Evolutionary conservation across 1,140 invertebrate genomes (phyloP), one percentile per base, ranked within the genome.

Genomic region (Carcinoscorpius rotundicauda): DNA sequence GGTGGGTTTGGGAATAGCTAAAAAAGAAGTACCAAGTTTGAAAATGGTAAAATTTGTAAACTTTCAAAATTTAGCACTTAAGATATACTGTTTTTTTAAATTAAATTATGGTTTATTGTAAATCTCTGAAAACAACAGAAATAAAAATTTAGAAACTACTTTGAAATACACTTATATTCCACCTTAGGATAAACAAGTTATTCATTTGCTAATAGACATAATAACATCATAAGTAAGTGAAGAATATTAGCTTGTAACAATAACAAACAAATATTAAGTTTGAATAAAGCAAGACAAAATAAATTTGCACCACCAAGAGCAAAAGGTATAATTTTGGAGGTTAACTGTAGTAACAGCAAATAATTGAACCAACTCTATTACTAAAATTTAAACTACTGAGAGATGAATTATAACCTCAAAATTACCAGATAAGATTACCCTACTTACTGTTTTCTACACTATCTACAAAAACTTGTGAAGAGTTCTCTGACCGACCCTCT

Each of bases 391-490:
- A 55, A 9, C 1, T 55, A n/a, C 53, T 9, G 8, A 55, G n/a
- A n/a, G 8, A 55, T 8, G 8, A 55, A n/a, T 9, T 55, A n/a
- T n/a, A 55, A n/a, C 29, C 29, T 29, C 2, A 29, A 29, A 29
- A 9, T n/a, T 55, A 55, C 8, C 8, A 49, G 49, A 9, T 6
- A 50, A 50, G 51, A 61, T 50, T 5, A 6, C 51, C 51, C 9
- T 51, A 57, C 66, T 67, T 64, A 67, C 66, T 63, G 50, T 66
- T 66, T 49, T 64, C 60, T 61, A 49, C 29, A 10, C 58, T 51
- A 61, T 63, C 64, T 55, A 68, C 52, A 61, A 60, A 48, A 56
- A 68, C 61, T 11, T n/a, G 48, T 58, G 57, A 9, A 49, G 29
- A 68, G 56, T 53, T 58, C 10, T 55, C 29, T 9, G 67, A 68